Evolutionary conservation across 2,888 invertebrate species (phyloP).

Genomic region (Amiota minor): DNA sequence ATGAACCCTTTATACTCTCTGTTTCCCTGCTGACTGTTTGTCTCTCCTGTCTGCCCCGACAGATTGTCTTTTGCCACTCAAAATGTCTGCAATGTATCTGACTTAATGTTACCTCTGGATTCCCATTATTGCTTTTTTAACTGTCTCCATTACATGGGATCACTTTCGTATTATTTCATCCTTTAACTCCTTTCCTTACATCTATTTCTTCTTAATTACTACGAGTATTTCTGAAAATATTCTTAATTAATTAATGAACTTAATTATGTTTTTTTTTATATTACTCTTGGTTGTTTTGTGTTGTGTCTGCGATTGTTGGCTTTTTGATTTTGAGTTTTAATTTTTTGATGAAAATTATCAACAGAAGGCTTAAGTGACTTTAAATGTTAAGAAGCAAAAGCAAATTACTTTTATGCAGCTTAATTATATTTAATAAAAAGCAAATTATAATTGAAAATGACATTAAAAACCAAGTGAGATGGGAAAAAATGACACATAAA

Average conservation of each 20-base stretch:
- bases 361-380: background rate
- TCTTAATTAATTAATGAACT: constrained; percentile 63
- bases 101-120: background rate
- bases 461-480: too few relatives aligned
- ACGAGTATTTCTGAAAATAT: constrained; percentile 41
- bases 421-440: too few relatives aligned
- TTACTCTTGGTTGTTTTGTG: constrained; percentile 31
- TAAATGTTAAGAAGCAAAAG: background rate
- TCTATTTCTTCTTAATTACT: constrained; percentile 8
- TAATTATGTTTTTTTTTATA: constrained; percentile 52
- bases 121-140: background rate
- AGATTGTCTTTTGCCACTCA: background rate
- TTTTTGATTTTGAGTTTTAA: constrained; percentile 5
- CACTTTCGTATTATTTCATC: too few relatives aligned
- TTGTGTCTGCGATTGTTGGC: background rate
- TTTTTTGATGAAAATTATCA: background rate
- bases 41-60: constrained; percentile 2
- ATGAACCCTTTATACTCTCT: background rate
- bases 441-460: too few relatives aligned
- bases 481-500: too few relatives aligned
- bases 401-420: too few relatives aligned
- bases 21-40: background rate
- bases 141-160: background rate
- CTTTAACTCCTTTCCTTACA: too few relatives aligned
- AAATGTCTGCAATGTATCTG: background rate